phyloP scores from a whole-genome alignment of 2,113 vertebrate genomes.

The Geococcyx californianus region DNA sequence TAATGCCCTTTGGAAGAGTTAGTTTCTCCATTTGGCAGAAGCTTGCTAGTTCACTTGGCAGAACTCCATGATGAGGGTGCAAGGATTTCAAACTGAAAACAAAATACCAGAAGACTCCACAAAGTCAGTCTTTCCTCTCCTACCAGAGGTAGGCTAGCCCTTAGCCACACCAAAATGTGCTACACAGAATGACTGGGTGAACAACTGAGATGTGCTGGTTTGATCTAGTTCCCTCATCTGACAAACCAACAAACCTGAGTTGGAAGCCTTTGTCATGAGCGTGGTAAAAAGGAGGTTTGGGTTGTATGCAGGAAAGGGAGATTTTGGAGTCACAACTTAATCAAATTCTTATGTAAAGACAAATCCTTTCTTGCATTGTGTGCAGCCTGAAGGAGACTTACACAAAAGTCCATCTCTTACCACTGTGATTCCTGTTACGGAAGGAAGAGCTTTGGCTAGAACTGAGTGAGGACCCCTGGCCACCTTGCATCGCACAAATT shows the following conservation, averaged over 20 bases:
- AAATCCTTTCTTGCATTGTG: background rate
- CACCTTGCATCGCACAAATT: background rate
- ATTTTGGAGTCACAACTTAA: background rate
- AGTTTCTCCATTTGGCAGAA: background rate
- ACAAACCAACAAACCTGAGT: background rate
- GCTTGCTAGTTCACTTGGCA: background rate
- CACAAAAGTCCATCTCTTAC: background rate
- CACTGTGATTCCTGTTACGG: background rate
- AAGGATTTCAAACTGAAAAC: background rate
- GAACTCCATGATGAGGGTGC: background rate
- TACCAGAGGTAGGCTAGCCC: background rate
- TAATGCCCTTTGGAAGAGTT: background rate
- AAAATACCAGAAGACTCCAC: background rate
- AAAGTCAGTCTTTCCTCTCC: background rate
- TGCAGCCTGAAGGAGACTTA: background rate
- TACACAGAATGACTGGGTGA: background rate
- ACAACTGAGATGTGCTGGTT: background rate
- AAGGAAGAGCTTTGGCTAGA: background rate
- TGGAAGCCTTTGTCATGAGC: background rate
- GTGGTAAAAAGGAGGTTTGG: background rate
- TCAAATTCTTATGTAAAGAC: background rate
- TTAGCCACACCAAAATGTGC: background rate
- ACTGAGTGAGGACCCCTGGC: background rate
- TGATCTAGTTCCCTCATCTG: background rate
- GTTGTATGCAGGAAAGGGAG: background rate